Conservation (phyloP, 2,797 vertebrate genomes). For the Schizothorax lantsangensis region DNA sequence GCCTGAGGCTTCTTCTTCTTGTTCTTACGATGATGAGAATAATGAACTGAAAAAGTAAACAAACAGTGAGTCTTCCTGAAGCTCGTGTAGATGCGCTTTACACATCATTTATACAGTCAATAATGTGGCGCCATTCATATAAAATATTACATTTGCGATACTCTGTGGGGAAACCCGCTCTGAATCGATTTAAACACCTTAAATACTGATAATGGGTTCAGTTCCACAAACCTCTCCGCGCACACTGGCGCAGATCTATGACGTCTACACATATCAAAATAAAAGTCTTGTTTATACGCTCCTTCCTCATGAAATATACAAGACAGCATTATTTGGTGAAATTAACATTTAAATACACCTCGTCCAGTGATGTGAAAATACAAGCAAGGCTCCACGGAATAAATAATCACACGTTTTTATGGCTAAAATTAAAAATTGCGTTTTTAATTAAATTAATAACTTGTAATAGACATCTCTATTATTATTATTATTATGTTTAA, state of each 20-base stretch:
- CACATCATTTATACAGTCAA: background rate
- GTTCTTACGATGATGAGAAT: background rate
- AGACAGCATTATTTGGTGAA: background rate
- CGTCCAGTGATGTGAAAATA: background rate
- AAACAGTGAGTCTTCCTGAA: too few species aligned
- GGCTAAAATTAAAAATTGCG: background rate
- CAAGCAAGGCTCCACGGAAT: too few species aligned
- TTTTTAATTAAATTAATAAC: background rate
- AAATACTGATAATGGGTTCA: background rate
- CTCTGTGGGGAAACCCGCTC: background rate
- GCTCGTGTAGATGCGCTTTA: background rate
- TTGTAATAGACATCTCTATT: too few species aligned
- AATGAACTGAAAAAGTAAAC: too few species aligned
- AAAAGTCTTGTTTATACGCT: background rate
- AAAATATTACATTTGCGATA: background rate
- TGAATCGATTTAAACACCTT: background rate
- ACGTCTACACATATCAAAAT: background rate
- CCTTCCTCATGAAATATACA: too few species aligned
- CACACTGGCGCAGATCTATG: background rate
- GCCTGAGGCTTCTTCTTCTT: background rate
- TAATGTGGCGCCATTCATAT: background rate
- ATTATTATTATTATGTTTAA: too few species aligned
- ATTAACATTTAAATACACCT: background rate
- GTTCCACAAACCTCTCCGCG: background rate
- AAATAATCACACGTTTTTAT: too few species aligned